Conservation (phyloP, 2,113 vertebrate genomes). For the Polypterus senegalus region DNA sequence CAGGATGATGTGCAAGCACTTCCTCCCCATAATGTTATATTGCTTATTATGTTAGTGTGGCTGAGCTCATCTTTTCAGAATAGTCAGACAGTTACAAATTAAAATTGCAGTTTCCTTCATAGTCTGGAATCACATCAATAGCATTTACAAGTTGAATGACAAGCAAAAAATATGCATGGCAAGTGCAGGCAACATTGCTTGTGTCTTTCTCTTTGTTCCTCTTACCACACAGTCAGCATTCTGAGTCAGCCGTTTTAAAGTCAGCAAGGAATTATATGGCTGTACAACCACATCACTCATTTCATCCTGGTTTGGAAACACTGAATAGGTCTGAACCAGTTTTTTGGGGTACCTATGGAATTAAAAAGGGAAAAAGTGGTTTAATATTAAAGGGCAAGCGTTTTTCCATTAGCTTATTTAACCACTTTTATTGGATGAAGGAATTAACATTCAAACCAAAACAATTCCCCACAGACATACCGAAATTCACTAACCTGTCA, state of each 20-base stretch:
- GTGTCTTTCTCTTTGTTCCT: not conserved
- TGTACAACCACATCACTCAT: conserved; percentile 98
- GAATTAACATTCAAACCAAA: too few species aligned
- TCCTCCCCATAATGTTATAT: too few species aligned
- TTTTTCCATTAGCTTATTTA: not conserved
- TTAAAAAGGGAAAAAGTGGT: not conserved
- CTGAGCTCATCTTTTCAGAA: too few species aligned
- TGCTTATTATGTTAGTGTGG: too few species aligned
- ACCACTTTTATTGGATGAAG: not conserved
- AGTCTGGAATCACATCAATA: too few species aligned
- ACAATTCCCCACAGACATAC: not conserved
- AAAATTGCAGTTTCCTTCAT: too few species aligned
- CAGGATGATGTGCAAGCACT: too few species aligned
- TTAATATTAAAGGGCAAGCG: not conserved
- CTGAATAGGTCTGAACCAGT: conserved; percentile 92
- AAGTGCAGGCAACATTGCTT: too few species aligned
- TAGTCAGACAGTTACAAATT: too few species aligned
- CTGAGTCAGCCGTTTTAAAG: conserved; percentile 90
- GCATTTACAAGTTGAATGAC: too few species aligned
- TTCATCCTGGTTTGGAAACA: conserved; percentile 96
- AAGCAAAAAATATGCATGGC: too few species aligned
- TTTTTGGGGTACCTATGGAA: conserved; percentile 86
- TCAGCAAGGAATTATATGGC: conserved; percentile 92
- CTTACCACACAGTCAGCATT: conserved; percentile 95
- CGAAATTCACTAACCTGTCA: conserved; percentile 63